These are phyloP conservation scores for Stegastes partitus DNA, from an alignment of 2,113 vertebrate species.

Conservation along the genomic window DNA sequence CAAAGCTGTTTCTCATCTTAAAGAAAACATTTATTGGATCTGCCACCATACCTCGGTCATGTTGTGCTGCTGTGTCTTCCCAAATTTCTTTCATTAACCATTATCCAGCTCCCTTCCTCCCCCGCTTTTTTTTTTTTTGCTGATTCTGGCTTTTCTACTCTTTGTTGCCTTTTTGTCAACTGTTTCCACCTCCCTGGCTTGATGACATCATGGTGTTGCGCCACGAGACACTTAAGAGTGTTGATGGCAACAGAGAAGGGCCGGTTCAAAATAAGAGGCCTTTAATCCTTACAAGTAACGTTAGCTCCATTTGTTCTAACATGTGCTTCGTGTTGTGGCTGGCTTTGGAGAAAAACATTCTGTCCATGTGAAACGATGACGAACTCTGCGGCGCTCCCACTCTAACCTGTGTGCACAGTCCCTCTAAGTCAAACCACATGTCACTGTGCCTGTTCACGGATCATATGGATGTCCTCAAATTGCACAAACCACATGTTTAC, in stretches of 20 bases:
- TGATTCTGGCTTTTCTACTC: conserved; percentile 64
- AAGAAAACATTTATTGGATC: conserved; percentile 10
- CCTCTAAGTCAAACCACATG: conserved; percentile 74
- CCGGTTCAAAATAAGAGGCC: conserved; percentile 35
- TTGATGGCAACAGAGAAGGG: conserved; percentile 36
- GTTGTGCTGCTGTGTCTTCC: conserved; percentile 42
- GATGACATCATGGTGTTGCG: conserved; percentile 60
- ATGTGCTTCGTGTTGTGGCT: conserved; percentile 59
- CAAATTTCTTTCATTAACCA: conserved; percentile 57
- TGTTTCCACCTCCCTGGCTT: conserved; percentile 39
- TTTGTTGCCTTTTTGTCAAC: conserved; percentile 58
- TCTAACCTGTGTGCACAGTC: conserved; percentile 48
- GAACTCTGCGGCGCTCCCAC: conserved; percentile 18
- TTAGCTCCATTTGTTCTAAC: conserved; percentile 24
- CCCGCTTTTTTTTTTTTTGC: conserved; percentile 58
- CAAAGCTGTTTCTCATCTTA: conserved; percentile 55
- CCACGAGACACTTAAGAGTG: conserved; percentile 18
- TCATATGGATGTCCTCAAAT: conserved; percentile 63
- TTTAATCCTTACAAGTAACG: conserved; percentile 35
- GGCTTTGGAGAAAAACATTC: conserved; percentile 25
- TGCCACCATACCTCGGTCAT: conserved; percentile 22
- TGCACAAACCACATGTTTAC: conserved; percentile 70
- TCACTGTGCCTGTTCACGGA: conserved; percentile 4
- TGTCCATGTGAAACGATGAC: conserved; percentile 50
- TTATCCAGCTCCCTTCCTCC: conserved; percentile 7